Evolutionary conservation across 1,140 invertebrate species (phyloP).

Genomic region (Lasaia peninsularis): DNA sequence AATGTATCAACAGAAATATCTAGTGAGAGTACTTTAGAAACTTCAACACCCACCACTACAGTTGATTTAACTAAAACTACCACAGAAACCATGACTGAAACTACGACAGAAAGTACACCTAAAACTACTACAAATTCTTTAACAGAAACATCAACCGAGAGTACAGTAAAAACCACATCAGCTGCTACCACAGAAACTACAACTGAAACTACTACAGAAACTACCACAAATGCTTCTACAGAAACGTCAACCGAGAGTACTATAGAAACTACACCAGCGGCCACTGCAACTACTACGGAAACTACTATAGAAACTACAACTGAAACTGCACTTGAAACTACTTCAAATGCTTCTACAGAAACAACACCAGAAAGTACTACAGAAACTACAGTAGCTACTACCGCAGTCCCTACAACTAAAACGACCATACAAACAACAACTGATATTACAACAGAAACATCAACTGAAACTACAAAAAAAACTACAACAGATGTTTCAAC

Average conservation of each 20-base stretch:
- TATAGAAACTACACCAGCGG: neutral
- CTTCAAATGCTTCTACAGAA: neutral
- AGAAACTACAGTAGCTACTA: neutral
- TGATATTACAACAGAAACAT: neutral
- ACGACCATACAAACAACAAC: too few species aligned
- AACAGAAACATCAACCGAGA: neutral
- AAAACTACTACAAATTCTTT: neutral
- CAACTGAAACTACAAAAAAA: neutral
- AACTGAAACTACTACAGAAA: neutral
- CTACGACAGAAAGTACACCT: neutral
- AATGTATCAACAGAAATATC: neutral
- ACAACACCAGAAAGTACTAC: neutral
- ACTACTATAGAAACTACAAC: conserved; percentile 7
- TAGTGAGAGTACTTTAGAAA: neutral
- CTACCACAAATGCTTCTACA: neutral
- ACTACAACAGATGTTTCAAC: neutral
- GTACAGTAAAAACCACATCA: neutral
- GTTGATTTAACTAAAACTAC: neutral
- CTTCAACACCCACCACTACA: neutral
- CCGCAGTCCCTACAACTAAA: neutral
- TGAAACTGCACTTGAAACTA: neutral
- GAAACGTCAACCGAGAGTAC: neutral
- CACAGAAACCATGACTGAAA: neutral
- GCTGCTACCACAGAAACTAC: neutral
- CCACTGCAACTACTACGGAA: neutral